Conservation (phyloP, 1,140 invertebrate genomes). For the Drosophila nannoptera region DNA sequence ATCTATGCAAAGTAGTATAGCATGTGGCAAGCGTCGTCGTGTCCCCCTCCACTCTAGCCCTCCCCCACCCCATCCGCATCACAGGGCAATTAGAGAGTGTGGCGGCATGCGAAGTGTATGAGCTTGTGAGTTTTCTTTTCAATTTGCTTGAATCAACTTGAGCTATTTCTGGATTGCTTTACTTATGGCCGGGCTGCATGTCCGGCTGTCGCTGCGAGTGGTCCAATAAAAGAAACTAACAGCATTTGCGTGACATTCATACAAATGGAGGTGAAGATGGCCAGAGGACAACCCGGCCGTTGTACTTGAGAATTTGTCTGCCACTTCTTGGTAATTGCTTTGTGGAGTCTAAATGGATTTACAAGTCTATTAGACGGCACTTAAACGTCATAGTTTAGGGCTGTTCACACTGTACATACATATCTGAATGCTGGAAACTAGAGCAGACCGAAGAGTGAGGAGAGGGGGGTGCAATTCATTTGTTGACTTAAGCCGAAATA, state of each 20-base stretch:
- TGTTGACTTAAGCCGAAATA: conserved; percentile 2
- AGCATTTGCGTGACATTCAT: conserved; percentile 71
- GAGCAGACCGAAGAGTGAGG: too few species aligned
- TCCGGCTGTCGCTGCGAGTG: conserved; percentile 40
- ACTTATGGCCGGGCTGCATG: not conserved
- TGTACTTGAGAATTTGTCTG: not conserved
- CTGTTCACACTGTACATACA: not conserved
- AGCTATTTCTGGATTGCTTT: conserved; percentile 29
- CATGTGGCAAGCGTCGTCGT: not conserved
- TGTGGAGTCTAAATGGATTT: conserved; percentile 6
- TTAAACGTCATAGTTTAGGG: not conserved
- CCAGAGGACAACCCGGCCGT: not conserved
- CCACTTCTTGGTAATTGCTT: conserved; percentile 8
- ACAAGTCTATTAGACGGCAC: conserved; percentile 6
- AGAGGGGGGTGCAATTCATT: not conserved
- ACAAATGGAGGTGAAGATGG: conserved; percentile 34
- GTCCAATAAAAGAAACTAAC: conserved; percentile 66
- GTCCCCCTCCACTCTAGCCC: too few species aligned
- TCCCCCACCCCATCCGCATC: not conserved
- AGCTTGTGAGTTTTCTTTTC: conserved; percentile 40
- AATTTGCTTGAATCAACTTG: conserved; percentile 60
- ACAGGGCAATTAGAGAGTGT: conserved; percentile 39
- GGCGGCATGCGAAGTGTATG: not conserved
- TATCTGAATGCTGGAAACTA: too few species aligned
- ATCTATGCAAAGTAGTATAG: not conserved